Conservation (phyloP, 2,113 vertebrate genomes). For the Thamnophis sirtalis region DNA sequence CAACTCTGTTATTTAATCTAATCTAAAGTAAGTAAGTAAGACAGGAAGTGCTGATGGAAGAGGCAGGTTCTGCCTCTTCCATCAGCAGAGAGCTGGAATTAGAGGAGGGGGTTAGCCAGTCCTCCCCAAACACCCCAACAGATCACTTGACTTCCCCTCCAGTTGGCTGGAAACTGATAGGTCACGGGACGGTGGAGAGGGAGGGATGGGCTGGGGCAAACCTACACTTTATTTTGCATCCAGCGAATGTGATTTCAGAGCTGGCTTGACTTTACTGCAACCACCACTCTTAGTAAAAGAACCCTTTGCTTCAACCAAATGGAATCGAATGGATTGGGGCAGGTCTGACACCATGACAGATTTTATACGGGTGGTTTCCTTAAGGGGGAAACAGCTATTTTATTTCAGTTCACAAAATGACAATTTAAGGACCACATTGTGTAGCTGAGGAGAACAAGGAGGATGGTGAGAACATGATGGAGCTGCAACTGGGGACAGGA, state of each 20-base stretch:
- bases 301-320: too few species aligned
- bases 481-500: not conserved
- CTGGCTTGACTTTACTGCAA: too few species aligned
- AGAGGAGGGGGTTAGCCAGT: not conserved
- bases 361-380: not conserved
- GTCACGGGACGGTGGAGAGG: too few species aligned
- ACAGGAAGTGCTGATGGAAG: not conserved
- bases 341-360: not conserved
- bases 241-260: too few species aligned
- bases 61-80: too few species aligned
- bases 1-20: too few species aligned
- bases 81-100: not conserved
- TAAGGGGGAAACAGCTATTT: not conserved
- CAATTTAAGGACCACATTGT: not conserved
- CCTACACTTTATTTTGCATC: too few species aligned
- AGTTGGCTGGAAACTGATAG: not conserved
- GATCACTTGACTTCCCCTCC: not conserved
- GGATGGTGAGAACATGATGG: not conserved
- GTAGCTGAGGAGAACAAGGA: not conserved
- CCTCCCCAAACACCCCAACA: not conserved
- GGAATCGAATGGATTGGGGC: too few species aligned
- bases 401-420: not conserved
- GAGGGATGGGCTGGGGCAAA: too few species aligned
- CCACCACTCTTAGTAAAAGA: too few species aligned
- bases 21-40: too few species aligned